These are phyloP conservation scores for Prietella phreatophila DNA, from an alignment of 2,113 vertebrate species.

Conservation along the genomic window DNA sequence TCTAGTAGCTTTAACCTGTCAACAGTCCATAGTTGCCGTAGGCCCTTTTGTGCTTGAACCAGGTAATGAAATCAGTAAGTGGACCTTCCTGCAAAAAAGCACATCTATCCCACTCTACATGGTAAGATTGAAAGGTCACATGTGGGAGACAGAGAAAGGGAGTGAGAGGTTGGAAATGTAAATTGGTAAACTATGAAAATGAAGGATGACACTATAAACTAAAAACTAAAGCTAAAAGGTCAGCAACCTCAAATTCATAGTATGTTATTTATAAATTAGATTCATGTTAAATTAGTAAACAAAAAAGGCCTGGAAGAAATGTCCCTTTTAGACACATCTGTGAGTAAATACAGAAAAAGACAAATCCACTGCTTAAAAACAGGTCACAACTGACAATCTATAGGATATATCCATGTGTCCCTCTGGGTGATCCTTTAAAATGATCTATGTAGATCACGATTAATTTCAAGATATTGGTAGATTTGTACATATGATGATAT, in stretches of 20 bases:
- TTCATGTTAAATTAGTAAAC: background rate
- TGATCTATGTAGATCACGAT: background rate
- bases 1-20: conserved; percentile 2
- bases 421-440: background rate
- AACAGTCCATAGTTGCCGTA: conserved; percentile 10
- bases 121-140: conserved; percentile 43
- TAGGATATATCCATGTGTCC: background rate
- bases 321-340: background rate
- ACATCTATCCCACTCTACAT: conserved; percentile 29
- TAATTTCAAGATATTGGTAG: background rate
- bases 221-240: background rate
- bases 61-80: conserved; percentile 57
- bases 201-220: background rate
- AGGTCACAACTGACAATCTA: background rate
- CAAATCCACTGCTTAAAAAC: background rate
- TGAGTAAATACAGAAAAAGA: background rate
- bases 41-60: conserved; percentile 13
- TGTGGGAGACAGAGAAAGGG: background rate
- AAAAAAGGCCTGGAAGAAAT: background rate
- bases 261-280: background rate
- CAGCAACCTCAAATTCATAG: background rate
- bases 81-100: conserved; percentile 26
- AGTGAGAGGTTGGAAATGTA: conserved; percentile 23
- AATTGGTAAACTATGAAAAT: conserved; percentile 3
- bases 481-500: background rate